Evolutionary conservation across 64 coral and sea anemone genomes (phyloP).

Genomic region (Cladopsammia gracilis): DNA sequence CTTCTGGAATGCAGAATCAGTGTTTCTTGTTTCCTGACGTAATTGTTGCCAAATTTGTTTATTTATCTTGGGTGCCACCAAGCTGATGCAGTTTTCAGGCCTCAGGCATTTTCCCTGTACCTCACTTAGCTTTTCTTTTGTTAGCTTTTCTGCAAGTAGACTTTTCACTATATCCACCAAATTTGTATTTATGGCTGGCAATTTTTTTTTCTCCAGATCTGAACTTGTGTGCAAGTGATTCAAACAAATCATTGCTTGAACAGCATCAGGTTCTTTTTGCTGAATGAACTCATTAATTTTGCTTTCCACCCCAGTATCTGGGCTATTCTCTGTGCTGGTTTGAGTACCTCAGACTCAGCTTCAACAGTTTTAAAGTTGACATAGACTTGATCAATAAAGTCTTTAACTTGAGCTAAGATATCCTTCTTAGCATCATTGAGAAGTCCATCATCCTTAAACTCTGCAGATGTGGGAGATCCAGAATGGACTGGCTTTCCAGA

Average conservation of each 20-base stretch:
- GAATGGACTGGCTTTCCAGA: too few relatives aligned
- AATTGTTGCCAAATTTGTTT: conserved; percentile 19
- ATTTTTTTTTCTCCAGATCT: neutral
- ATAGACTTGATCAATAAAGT: neutral
- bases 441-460: neutral
- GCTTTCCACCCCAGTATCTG: neutral
- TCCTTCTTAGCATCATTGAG: neutral
- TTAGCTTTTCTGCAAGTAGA: conserved; percentile 1
- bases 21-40: conserved; percentile 8
- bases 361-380: neutral
- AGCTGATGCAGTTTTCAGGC: conserved; percentile 4
- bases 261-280: neutral
- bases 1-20: conserved; percentile 31
- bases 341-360: neutral
- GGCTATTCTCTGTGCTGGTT: neutral
- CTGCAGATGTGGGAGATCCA: neutral
- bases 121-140: conserved; percentile 23
- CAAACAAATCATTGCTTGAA: neutral
- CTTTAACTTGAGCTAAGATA: neutral
- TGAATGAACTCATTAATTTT: neutral
- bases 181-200: neutral
- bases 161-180: conserved; percentile 20
- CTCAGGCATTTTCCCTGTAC: conserved; percentile 24
- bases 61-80: conserved; percentile 35
- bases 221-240: conserved; percentile 30